A percentile compares a stretch with the other conserved stretches of the same genome.
Conservation (phyloP, 2,113 vertebrate species). For the Pseudopipra pipra region DNA sequence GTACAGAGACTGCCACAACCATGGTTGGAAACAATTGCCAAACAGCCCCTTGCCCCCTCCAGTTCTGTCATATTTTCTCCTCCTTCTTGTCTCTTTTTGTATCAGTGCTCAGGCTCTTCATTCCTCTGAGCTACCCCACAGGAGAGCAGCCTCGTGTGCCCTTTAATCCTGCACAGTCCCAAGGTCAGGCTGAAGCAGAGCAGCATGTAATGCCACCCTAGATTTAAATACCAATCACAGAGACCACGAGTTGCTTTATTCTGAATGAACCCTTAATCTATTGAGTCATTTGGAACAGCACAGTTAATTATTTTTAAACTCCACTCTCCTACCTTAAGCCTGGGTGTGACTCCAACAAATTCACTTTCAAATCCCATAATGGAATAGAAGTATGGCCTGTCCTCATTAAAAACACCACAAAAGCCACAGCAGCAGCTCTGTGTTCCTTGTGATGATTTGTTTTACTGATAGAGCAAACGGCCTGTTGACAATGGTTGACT, state of each 20-base stretch:
- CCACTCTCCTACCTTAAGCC: not conserved
- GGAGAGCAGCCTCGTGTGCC: not conserved
- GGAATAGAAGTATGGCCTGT: not conserved
- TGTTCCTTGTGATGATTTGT: conserved; percentile 47
- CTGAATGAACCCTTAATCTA: not conserved
- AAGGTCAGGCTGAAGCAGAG: not conserved
- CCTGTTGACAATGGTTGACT: conserved; percentile 65
- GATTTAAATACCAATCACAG: not conserved
- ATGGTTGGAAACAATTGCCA: not conserved
- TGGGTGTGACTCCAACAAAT: conserved; percentile 34
- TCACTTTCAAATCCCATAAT: not conserved
- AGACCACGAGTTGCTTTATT: not conserved
- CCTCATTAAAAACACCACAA: conserved; percentile 28
- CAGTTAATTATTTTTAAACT: conserved; percentile 41
- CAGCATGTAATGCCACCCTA: not conserved
- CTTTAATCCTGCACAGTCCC: not conserved
- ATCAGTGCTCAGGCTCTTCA: not conserved
- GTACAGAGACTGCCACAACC: not conserved
- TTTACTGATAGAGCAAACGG: conserved; percentile 63
- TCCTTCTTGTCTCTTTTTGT: not conserved
- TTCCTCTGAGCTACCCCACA: not conserved
- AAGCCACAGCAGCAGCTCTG: not conserved
- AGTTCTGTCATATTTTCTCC: not conserved
- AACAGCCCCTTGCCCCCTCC: not conserved
- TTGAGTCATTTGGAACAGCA: not conserved